Conservation (phyloP, 2,113 vertebrate genomes). For the Megaptera novaeangliae region DNA sequence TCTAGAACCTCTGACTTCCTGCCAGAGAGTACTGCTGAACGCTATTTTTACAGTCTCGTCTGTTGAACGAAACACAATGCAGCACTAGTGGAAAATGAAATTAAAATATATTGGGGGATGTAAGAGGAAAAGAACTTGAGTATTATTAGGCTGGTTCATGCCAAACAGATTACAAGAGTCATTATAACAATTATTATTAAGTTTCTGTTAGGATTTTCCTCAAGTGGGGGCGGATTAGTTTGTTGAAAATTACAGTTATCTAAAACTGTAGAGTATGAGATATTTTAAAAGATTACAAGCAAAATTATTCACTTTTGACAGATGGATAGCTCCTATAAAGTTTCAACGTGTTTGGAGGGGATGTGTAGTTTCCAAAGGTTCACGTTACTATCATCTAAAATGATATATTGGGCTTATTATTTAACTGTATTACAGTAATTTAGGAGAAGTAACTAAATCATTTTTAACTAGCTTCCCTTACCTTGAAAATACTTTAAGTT, state of each 20-base stretch:
- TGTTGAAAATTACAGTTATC: conserved; percentile 72
- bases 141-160: conserved; percentile 37
- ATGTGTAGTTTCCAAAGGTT: conserved; percentile 3
- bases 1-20: background rate
- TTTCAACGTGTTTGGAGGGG: conserved; percentile 33
- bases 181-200: conserved; percentile 71
- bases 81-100: conserved; percentile 38
- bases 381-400: conserved; percentile 56
- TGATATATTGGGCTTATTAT: background rate
- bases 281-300: conserved; percentile 56
- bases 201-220: conserved; percentile 59
- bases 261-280: background rate
- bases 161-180: conserved; percentile 60
- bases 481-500: background rate
- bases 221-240: conserved; percentile 9
- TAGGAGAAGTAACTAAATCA: background rate
- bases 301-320: conserved; percentile 47
- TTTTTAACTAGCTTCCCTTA: background rate
- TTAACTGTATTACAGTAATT: background rate
- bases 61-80: conserved; percentile 37
- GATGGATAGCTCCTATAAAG: conserved; percentile 15
- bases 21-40: background rate
- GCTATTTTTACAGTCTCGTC: conserved; percentile 1
- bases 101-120: conserved; percentile 57
- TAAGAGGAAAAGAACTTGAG: conserved; percentile 57